Evolutionary conservation across 2,113 vertebrate species (phyloP), one percentile per base, ranked within the genome.

Genomic region (Rhinogobius similis): DNA sequence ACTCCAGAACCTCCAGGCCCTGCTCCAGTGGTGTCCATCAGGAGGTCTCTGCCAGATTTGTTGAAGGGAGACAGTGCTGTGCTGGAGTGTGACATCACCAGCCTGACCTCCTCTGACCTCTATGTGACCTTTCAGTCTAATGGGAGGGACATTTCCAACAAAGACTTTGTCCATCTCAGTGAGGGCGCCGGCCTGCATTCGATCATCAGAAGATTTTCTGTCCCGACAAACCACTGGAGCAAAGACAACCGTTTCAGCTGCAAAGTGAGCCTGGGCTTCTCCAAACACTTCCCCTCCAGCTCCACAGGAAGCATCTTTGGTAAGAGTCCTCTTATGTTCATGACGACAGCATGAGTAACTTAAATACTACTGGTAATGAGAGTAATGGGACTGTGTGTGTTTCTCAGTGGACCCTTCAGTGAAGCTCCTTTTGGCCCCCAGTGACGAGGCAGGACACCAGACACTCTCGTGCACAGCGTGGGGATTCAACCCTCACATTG

Each of bases 401-500:
- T 2, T 24, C 72, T 53, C 65, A 93, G 91, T 10, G 65, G 38
- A 83, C 0, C 77, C 88, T 63, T 79, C 89, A 38, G 29, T 88
- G 59, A 79, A 89, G 16, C 73, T 92, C 46, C 39, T 76, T 58
- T 44, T 81, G 69, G 58, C 58, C 21, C 65, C 79, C 14, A 72
- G 72, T 69, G 18, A 73, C 21, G 48, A 29, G 29, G 73, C 75
- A 32, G 63, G 20, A 38, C 0, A 46, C 6, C 74, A 90, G 41
- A 89, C 23, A 58, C 76, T 93, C 4, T 10, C 73, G 0, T 93
- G 91, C 44, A 72, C 72, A 56, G 90, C 46, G 21, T 46, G 53
- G 88, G 44, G 92, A 43, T 77, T 91, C 52, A 64, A 90, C 59
- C 92, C 89, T 50, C 55, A 88, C 48, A 85, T 93, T 18, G 76